Percentiles rank a stretch among this genome's conserved stretches.
phyloP scores from a whole-genome alignment of 2,888 invertebrate species.

The Teleogryllus oceanicus region DNA sequence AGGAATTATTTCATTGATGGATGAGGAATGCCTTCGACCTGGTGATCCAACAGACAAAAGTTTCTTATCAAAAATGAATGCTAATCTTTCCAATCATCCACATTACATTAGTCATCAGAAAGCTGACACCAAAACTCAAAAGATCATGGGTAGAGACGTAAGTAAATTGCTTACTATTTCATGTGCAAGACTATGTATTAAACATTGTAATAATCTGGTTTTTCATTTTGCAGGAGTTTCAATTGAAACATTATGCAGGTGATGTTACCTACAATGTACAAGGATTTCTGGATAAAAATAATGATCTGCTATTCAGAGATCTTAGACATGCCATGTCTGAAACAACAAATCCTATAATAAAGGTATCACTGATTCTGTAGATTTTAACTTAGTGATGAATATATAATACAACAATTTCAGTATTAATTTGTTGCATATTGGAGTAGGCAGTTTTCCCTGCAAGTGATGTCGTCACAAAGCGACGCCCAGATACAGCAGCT shows the following conservation, averaged over 20 bases:
- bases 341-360: constrained; percentile 62
- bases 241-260: constrained; percentile 87
- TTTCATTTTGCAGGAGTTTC: constrained; percentile 67
- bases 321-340: constrained; percentile 78
- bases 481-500: constrained; percentile 84
- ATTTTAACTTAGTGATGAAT: background rate
- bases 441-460: constrained; percentile 56
- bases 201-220: constrained; percentile 20
- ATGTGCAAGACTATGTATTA: background rate
- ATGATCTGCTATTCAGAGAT: constrained; percentile 84
- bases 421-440: background rate
- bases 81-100: constrained; percentile 67
- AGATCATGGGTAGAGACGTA: constrained; percentile 79
- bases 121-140: constrained; percentile 73
- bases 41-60: constrained; percentile 81
- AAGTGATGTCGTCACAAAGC: constrained; percentile 68
- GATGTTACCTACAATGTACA: constrained; percentile 85
- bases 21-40: constrained; percentile 88
- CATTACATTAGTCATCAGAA: constrained; percentile 82
- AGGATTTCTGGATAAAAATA: constrained; percentile 90
- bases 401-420: background rate
- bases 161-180: constrained; percentile 42
- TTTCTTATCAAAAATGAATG: constrained; percentile 75
- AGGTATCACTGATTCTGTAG: constrained; percentile 42
- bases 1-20: constrained; percentile 80